These are phyloP conservation scores for Cephalopterus ornatus DNA, from an alignment of 2,113 vertebrate genomes.

Conservation along the genomic window DNA sequence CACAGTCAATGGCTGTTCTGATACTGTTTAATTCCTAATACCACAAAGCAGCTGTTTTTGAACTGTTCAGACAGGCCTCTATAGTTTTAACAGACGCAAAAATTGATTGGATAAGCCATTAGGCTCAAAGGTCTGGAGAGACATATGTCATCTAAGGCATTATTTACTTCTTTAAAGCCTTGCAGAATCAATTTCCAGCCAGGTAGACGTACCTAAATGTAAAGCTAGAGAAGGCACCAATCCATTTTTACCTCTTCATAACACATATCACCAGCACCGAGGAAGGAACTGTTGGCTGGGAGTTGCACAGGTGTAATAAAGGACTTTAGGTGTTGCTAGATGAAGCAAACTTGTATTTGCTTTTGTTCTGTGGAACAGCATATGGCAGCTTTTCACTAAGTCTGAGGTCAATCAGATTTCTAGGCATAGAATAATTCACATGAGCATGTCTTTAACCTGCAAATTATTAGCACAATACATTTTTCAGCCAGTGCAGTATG, in stretches of 20 bases:
- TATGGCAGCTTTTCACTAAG: neutral
- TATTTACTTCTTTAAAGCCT: neutral
- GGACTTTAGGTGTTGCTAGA: neutral
- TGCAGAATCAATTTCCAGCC: neutral
- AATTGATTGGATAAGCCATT: neutral
- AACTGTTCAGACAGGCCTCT: neutral
- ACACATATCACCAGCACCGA: neutral
- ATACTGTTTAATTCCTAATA: neutral
- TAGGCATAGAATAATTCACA: neutral
- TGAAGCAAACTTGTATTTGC: neutral
- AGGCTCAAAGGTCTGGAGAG: slow-evolving; percentile 5
- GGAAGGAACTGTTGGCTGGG: neutral
- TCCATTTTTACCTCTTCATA: neutral
- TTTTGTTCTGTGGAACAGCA: neutral
- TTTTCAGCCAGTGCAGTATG: neutral
- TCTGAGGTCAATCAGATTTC: neutral
- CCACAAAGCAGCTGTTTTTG: neutral
- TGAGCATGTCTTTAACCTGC: neutral
- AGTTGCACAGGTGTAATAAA: neutral
- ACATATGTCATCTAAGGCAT: neutral
- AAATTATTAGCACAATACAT: neutral
- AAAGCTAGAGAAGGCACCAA: neutral
- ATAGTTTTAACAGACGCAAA: neutral
- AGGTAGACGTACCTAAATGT: neutral
- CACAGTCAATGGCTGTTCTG: neutral